Percentiles rank a stretch among this genome's conserved stretches.
Conservation (phyloP, 2,888 invertebrate genomes). For the Microchrysa polita region DNA sequence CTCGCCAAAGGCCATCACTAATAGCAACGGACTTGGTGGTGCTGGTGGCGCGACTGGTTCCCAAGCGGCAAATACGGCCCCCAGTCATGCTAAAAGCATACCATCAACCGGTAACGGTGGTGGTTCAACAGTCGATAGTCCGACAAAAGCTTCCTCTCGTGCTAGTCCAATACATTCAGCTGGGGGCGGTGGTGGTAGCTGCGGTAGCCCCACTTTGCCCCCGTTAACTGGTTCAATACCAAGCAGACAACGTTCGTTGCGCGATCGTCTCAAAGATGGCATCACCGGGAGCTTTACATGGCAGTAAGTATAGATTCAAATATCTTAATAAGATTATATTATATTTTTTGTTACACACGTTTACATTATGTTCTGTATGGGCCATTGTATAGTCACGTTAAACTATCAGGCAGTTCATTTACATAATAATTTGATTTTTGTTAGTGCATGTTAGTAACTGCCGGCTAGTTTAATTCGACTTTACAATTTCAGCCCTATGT, state of each 20-base stretch:
- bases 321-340: conserved; percentile 50
- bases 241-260: conserved; percentile 78
- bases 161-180: conserved; percentile 14
- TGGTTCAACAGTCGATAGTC: conserved; percentile 23
- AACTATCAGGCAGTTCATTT: background rate
- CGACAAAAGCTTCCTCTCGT: conserved; percentile 28
- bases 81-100: background rate
- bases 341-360: conserved; percentile 47
- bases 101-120: background rate
- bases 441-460: too few relatives aligned
- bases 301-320: conserved; percentile 73
- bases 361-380: conserved; percentile 18
- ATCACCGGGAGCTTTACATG: conserved; percentile 81
- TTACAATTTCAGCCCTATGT: too few relatives aligned
- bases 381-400: too few relatives aligned
- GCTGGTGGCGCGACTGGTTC: conserved; percentile 37
- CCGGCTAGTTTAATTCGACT: too few relatives aligned
- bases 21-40: conserved; percentile 58
- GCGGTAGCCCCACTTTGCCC: conserved; percentile 60
- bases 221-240: conserved; percentile 66
- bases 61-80: background rate
- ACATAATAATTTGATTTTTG: background rate
- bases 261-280: conserved; percentile 81
- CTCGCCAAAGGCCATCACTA: conserved; percentile 57
- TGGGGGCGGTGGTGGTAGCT: conserved; percentile 38